These are phyloP conservation scores for Protonemura montana DNA, from an alignment of 2,888 invertebrate genomes.

Conservation along the genomic window DNA sequence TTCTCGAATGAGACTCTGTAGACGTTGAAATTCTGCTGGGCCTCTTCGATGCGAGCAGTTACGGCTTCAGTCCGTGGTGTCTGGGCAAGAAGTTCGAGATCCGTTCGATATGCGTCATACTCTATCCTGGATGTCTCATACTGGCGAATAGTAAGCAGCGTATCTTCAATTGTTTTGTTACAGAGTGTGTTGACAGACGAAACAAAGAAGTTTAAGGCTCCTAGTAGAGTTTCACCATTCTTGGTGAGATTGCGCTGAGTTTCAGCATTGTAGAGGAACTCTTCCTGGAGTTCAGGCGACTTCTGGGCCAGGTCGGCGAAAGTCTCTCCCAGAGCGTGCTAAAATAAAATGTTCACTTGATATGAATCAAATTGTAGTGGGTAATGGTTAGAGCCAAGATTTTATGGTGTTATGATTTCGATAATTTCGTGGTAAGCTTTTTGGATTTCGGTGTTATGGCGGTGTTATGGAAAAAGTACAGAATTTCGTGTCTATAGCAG, in stretches of 20 bases:
- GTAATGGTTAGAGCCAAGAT: too few relatives aligned
- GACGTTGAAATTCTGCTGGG: conserved; percentile 81
- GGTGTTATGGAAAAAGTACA: too few relatives aligned
- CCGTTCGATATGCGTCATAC: conserved; percentile 96
- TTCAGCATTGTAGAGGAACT: conserved; percentile 94
- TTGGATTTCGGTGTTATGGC: too few relatives aligned
- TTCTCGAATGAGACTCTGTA: conserved; percentile 93
- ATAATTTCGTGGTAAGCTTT: too few relatives aligned
- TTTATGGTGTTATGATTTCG: too few relatives aligned
- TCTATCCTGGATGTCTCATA: conserved; percentile 88
- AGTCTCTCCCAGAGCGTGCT: conserved; percentile 89
- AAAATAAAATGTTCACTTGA: conserved; percentile 53
- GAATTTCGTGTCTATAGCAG: too few relatives aligned
- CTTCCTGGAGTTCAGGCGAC: conserved; percentile 93
- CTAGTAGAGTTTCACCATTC: conserved; percentile 91
- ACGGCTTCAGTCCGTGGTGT: conserved; percentile 65
- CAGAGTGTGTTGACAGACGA: conserved; percentile 95
- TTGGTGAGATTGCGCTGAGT: conserved; percentile 92
- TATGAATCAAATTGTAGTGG: too few relatives aligned
- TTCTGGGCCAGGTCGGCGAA: conserved; percentile 96
- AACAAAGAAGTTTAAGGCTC: conserved; percentile 95
- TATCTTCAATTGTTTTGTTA: conserved; percentile 98
- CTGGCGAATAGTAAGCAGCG: conserved; percentile 76
- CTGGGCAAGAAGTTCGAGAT: conserved; percentile 83
- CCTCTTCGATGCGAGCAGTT: conserved; percentile 74